Percentiles rank a stretch among this genome's conserved stretches.
Evolutionary conservation across 2,113 vertebrate species (phyloP).

Genomic region (Todiramphus chloris): DNA sequence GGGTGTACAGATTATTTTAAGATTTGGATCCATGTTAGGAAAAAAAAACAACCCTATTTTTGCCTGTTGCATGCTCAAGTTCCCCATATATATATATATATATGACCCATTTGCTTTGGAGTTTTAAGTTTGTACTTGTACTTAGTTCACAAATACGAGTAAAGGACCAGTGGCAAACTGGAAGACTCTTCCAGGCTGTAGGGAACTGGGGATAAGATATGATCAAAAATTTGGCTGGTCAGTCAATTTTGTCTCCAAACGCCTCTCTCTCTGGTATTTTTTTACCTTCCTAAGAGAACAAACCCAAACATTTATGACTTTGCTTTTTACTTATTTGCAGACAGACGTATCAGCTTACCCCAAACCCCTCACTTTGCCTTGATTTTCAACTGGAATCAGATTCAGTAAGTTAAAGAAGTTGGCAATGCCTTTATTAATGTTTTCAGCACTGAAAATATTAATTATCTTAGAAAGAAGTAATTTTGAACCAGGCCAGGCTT

Average conservation of each 20-base stretch:
- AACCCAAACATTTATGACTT: background rate
- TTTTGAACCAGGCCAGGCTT: background rate
- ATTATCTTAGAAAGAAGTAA: background rate
- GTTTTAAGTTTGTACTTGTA: background rate
- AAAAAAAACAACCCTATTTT: background rate
- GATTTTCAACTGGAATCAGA: background rate
- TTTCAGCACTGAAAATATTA: background rate
- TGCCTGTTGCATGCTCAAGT: background rate
- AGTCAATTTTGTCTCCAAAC: background rate
- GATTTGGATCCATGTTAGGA: background rate
- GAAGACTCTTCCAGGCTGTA: background rate
- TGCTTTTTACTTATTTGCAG: background rate
- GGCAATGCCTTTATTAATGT: background rate
- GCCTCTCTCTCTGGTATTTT: background rate
- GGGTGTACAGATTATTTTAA: background rate
- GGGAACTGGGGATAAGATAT: background rate
- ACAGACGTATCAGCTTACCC: background rate
- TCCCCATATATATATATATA: background rate
- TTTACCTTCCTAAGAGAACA: background rate
- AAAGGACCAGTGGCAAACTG: background rate
- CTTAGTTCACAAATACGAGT: background rate
- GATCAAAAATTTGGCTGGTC: background rate
- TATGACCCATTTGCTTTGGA: background rate
- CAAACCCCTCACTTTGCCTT: background rate
- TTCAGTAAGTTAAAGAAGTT: background rate